Base-by-base conservation (phyloP, 1,140 invertebrate species). In the Procambarus virginalis region DNA sequence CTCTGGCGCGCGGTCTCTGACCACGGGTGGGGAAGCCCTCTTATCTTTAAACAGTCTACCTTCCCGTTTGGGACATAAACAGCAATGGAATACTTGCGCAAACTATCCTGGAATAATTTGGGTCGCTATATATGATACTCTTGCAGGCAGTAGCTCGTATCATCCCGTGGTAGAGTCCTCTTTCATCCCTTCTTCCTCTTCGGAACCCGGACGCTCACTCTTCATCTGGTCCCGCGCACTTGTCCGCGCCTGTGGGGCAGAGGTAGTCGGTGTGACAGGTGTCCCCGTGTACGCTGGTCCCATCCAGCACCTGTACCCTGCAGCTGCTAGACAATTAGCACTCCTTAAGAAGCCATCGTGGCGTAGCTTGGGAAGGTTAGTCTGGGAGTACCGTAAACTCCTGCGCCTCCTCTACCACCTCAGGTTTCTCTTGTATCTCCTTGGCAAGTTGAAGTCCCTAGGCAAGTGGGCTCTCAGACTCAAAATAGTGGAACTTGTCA, bases 381-480 rank as follows among this genome's bases (percentile, higher is more conserved):
- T 76, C 0, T 89, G 86, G 86, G 64, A 76, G 20, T 83, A 82
- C 80, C 78, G 86, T 3, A 81, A 34, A n/a, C 49, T 89, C 10
- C 49, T 89, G 20, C 78, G 60, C 2, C 79, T 89, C 2, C 86
- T 89, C 8, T 89, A 89, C 68, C 79, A 89, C 14, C 49, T 89
- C 12, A 60, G 86, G 9, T 82, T 89, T 51, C 80, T 89, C 3
- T 34, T 89, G 60, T 89, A 82, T 60, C 20, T 89, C 46, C 68
- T 89, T 22, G 78, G 60, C 20, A 73, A 34, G 78, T 58, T 89
- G 12, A 89, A 89, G 86, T 51, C 60, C 14, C 51, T 89, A 12
- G 86, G 86, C 1, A 89, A 89, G 20, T 89, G 86, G 86, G 60
- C 49, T 60, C 70, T 89, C 9, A 60, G 68, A 46, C 34, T 89